Conservation (phyloP, 2,113 vertebrate species). For the Pelecanus crispus region DNA sequence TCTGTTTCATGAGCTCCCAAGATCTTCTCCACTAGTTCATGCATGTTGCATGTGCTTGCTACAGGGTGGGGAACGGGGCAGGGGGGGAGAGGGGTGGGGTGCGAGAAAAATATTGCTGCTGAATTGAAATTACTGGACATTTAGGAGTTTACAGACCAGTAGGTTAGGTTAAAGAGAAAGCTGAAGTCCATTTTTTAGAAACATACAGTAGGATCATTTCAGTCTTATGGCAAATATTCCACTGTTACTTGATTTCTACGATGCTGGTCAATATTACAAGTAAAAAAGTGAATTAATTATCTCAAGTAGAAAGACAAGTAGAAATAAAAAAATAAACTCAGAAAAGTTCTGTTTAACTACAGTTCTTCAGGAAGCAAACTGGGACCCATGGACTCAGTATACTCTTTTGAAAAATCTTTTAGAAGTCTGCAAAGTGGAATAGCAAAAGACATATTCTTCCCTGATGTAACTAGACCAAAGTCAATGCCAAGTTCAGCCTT, state of each 20-base stretch:
- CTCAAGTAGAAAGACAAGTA: not conserved
- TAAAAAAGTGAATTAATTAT: not conserved
- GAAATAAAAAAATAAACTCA: not conserved
- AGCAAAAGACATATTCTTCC: not conserved
- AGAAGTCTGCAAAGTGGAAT: not conserved
- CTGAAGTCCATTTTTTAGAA: not conserved
- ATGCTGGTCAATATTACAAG: not conserved
- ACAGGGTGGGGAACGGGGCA: too few species aligned
- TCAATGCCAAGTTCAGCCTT: not conserved
- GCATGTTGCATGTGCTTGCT: not conserved
- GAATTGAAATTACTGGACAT: not conserved
- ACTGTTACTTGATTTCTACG: not conserved
- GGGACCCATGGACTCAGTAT: not conserved
- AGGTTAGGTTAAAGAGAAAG: slow-evolving; percentile 6
- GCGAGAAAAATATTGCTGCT: not conserved
- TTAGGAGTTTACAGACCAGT: not conserved
- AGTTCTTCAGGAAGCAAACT: not conserved
- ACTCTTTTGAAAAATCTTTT: not conserved
- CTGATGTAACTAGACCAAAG: not conserved
- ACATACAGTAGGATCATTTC: not conserved
- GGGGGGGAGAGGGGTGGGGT: too few species aligned
- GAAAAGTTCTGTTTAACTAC: not conserved
- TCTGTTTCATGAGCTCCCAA: not conserved
- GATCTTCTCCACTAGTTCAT: not conserved
- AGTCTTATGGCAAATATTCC: not conserved